Evolutionary conservation across 2,113 vertebrate species (phyloP).

Genomic region (Syrrhaptes paradoxus): DNA sequence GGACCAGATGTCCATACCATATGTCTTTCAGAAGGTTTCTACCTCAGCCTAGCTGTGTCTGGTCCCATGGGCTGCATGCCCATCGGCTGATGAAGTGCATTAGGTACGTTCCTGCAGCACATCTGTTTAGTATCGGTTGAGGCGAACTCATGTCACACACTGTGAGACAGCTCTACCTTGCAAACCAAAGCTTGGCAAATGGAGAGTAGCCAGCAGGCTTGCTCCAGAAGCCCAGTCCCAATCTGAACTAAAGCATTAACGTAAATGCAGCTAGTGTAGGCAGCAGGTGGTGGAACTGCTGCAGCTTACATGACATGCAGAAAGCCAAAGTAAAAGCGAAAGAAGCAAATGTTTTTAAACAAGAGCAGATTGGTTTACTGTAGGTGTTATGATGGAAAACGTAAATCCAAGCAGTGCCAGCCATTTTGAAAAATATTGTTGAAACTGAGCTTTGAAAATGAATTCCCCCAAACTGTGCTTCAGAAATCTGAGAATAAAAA

Average conservation of each 20-base stretch:
- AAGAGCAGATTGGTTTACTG: slow-evolving; percentile 56
- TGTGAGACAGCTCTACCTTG: background rate
- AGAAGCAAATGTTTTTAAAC: slow-evolving; percentile 18
- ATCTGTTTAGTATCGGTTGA: background rate
- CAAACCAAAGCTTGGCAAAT: background rate
- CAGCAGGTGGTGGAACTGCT: slow-evolving; percentile 37
- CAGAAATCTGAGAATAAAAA: slow-evolving; percentile 9
- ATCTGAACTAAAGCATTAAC: background rate
- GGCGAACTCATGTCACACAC: background rate
- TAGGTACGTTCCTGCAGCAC: background rate
- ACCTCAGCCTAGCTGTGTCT: background rate
- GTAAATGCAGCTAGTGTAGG: background rate
- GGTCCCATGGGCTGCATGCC: background rate
- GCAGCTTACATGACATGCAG: background rate
- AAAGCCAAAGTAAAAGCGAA: background rate
- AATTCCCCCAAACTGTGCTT: background rate
- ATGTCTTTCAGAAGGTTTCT: background rate
- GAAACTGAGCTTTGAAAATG: slow-evolving; percentile 12
- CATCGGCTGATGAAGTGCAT: background rate
- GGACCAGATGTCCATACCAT: background rate
- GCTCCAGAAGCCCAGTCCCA: background rate
- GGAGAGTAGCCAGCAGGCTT: background rate
- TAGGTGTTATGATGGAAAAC: slow-evolving; percentile 40
- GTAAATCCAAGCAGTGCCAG: slow-evolving; percentile 31
- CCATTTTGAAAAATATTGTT: slow-evolving; percentile 51